Percentiles rank a stretch among this genome's conserved stretches.
Conservation (phyloP, 2,113 vertebrate species). For the Trachemys scripta region DNA sequence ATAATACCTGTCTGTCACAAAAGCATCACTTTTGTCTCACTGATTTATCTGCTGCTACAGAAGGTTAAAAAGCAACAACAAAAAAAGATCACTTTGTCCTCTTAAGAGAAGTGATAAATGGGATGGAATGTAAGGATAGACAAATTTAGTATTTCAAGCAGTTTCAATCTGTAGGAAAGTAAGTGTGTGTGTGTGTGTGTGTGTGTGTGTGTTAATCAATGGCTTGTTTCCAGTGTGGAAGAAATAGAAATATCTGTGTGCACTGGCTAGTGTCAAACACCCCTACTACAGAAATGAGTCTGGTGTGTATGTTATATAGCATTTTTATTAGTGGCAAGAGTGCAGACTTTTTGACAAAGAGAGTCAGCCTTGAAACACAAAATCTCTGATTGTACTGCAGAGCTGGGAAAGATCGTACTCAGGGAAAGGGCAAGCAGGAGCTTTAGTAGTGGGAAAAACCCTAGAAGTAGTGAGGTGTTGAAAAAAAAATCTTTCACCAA, state of each 20-base stretch:
- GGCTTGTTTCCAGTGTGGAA: not conserved
- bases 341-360: not conserved
- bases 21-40: not conserved
- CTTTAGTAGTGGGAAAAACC: conserved; percentile 3
- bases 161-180: not conserved
- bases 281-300: accelerated
- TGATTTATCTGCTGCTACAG: conserved; percentile 15
- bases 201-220: accelerated
- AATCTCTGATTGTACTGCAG: conserved; percentile 9
- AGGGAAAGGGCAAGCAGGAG: not conserved
- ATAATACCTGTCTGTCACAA: not conserved
- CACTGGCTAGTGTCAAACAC: not conserved
- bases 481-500: not conserved
- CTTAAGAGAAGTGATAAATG: conserved; percentile 18
- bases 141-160: not conserved
- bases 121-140: not conserved
- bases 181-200: accelerated
- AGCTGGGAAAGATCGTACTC: not conserved
- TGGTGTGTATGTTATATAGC: not conserved
- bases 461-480: not conserved
- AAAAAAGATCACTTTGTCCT: conserved; percentile 23
- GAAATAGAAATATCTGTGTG: not conserved
- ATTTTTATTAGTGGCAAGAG: not conserved
- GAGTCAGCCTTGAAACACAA: not conserved
- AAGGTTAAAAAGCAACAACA: conserved; percentile 27